Percentiles rank a stretch among this genome's conserved stretches.
Conservation (phyloP, 2,888 invertebrate genomes). For the Panzeria rudis region DNA sequence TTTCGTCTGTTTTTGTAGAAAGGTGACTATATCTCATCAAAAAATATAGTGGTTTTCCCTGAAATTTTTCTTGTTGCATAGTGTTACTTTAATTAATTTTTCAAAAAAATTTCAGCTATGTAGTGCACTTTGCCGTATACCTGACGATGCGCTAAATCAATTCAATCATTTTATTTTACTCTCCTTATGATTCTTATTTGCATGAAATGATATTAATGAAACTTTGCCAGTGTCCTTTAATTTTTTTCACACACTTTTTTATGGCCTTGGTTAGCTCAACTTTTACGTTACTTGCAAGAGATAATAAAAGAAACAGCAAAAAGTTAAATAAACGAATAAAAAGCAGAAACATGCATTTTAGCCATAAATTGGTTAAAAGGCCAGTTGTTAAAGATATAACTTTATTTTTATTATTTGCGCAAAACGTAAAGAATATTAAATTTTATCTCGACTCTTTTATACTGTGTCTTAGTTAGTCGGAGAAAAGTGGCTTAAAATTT, state of each 20-base stretch:
- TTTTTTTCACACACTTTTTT: slow-evolving; percentile 16
- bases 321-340: slow-evolving; percentile 27
- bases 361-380: slow-evolving; percentile 64
- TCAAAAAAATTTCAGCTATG: too few species aligned
- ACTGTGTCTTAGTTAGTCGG: not conserved
- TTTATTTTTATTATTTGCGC: slow-evolving; percentile 46
- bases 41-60: too few species aligned
- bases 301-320: slow-evolving; percentile 10
- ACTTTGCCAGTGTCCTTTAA: not conserved
- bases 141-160: too few species aligned
- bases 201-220: slow-evolving; percentile 9
- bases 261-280: slow-evolving; percentile 12
- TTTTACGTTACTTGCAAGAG: slow-evolving; percentile 23
- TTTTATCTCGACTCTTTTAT: slow-evolving; percentile 5
- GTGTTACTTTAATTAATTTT: too few species aligned
- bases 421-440: slow-evolving; percentile 50
- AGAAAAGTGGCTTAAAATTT: not conserved
- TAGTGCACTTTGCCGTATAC: too few species aligned
- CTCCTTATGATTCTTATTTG: slow-evolving; percentile 12
- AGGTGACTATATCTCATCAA: too few species aligned
- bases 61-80: too few species aligned
- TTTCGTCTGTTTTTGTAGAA: too few species aligned
- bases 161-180: not conserved
- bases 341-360: slow-evolving; percentile 59
- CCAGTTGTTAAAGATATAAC: slow-evolving; percentile 43